Percentiles rank a stretch among this genome's conserved stretches.
These are phyloP conservation scores for Clepsis dumicolana DNA, from an alignment of 2,888 invertebrate species.

Conservation along the genomic window DNA sequence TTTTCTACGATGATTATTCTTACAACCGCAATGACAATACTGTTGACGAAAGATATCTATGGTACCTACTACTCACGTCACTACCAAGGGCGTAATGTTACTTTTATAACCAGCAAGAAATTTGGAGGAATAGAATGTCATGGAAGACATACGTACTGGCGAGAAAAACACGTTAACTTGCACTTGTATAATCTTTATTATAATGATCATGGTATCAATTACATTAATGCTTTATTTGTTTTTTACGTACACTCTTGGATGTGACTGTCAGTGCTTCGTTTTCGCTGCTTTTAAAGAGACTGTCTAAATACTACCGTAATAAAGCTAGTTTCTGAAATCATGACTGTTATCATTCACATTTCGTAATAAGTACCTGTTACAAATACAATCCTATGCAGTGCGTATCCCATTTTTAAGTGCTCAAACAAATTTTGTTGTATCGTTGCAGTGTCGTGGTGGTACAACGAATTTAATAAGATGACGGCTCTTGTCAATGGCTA, in stretches of 20 bases:
- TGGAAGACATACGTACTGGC: not conserved
- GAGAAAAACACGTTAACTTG: not conserved
- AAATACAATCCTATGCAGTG: not conserved
- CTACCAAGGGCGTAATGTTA: not conserved
- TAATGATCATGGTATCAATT: not conserved
- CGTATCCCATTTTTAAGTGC: not conserved
- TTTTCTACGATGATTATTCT: conserved; percentile 1
- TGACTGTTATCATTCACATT: no score
- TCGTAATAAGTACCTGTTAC: no score
- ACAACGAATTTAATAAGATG: conserved; percentile 56
- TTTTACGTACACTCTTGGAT: no score
- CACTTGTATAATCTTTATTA: not conserved
- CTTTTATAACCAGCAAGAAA: not conserved
- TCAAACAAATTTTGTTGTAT: conserved; percentile 20
- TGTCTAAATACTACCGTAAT: no score
- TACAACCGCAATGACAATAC: not conserved
- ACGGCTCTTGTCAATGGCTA: conserved; percentile 58
- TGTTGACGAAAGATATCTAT: not conserved
- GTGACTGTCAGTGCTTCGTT: no score
- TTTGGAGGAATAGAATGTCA: not conserved
- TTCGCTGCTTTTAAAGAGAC: no score
- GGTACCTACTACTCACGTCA: not conserved
- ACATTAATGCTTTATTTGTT: no score
- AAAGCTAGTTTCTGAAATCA: no score
- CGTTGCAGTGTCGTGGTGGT: conserved; percentile 55